Evolutionary conservation across 2,113 vertebrate species (phyloP), one percentile per base, ranked within the genome.

Genomic region (Perca fluviatilis): DNA sequence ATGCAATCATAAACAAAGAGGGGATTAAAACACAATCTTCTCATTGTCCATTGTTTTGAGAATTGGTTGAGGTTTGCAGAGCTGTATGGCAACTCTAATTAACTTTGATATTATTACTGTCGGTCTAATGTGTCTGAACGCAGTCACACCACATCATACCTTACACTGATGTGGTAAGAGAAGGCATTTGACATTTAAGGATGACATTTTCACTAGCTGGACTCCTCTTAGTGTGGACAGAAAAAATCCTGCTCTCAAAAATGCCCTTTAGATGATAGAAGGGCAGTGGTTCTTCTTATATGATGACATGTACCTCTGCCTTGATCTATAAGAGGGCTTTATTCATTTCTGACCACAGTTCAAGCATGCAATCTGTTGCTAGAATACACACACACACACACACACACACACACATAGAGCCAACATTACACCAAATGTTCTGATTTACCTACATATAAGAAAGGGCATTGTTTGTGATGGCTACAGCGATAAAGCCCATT

Each of bases 101-200:
- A 87, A 83, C 83, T 88, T 71, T 77, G 46, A 86, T 83, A 67
- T 69, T 67, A 63, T 85, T 70, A n/a, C 73, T 75, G 74, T 78
- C 69, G 58, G 33, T 79, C 56, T 67, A 36, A 83, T 66, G 68
- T 85, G 77, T 62, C 49, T 63, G 36, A 62, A 53, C 23, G 15
- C 70, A 61, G 68, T 75, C 76, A 7, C 30, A 50, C 36, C 63
- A 60, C 63, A 82, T 81, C 72, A 77, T 70, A 82, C 65, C 73
- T 73, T 16, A 63, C n/a, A 33, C 40, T 71, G 79, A 82, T 76
- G 63, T 63, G 65, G 36, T n/a, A 5, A 49, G 25, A 56, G 12
- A 83, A 64, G 79, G 69, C 63, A 57, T 88, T 85, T 94, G 91
- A 91, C 91, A 94, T 94, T 95, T 93, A 78, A 85, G 80, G 47